phyloP scores from a whole-genome alignment of 30 jellyfish, hydroid and myxozoan species.

The Hydractinia symbiolongicarpus region DNA sequence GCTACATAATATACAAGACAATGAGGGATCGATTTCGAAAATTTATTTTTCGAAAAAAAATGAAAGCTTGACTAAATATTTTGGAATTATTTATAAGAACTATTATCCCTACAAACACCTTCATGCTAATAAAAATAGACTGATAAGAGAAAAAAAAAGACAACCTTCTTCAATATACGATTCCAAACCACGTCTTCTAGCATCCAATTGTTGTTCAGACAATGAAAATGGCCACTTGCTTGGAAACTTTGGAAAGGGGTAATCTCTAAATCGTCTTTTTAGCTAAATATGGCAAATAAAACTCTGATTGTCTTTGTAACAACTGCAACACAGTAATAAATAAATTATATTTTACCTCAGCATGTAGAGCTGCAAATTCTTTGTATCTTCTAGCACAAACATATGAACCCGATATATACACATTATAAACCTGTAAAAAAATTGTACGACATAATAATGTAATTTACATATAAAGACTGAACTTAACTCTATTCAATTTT shows the following conservation, averaged over 20 bases:
- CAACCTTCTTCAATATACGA: slow-evolving; percentile 77
- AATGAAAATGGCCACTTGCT: slow-evolving; percentile 94
- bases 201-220: slow-evolving; percentile 89
- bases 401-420: slow-evolving; percentile 68
- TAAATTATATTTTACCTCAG: slow-evolving; percentile 46
- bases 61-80: too few relatives aligned
- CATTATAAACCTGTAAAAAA: slow-evolving; percentile 66
- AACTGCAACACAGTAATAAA: background rate
- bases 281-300: slow-evolving; percentile 28
- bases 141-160: background rate
- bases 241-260: slow-evolving; percentile 83
- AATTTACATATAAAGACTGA: too few relatives aligned
- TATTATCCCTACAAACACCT: too few relatives aligned
- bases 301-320: background rate
- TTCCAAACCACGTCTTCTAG: slow-evolving; percentile 80
- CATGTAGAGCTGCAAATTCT: slow-evolving; percentile 63
- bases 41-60: too few relatives aligned
- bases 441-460: too few relatives aligned
- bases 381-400: slow-evolving; percentile 76
- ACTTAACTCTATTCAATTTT: too few relatives aligned
- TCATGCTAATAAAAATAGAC: too few relatives aligned
- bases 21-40: too few relatives aligned
- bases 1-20: too few relatives aligned
- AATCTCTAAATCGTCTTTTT: slow-evolving; percentile 68
- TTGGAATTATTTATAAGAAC: too few relatives aligned